Conservation (phyloP, 2,888 invertebrate genomes). For the Neoascia interrupta region DNA sequence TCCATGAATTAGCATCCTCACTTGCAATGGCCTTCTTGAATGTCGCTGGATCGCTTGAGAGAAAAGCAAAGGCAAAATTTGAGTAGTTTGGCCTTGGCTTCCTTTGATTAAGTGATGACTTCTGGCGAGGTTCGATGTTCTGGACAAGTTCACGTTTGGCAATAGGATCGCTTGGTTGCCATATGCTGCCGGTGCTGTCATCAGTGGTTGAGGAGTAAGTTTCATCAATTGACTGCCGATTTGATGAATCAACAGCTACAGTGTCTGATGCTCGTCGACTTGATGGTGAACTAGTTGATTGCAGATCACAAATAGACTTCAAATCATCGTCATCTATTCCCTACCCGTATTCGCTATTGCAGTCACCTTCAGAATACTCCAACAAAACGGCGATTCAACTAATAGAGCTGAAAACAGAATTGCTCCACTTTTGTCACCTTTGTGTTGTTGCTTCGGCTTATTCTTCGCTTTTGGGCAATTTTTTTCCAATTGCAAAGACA, state of each 20-base stretch:
- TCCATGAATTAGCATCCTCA: slow-evolving; percentile 34
- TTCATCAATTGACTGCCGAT: slow-evolving; percentile 9
- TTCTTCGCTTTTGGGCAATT: neutral
- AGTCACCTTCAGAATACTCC: slow-evolving; percentile 29
- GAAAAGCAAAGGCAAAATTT: slow-evolving; percentile 30
- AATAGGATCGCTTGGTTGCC: slow-evolving; percentile 5
- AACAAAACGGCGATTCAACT: slow-evolving; percentile 27
- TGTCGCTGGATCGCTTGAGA: slow-evolving; percentile 11
- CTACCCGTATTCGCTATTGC: slow-evolving; percentile 40
- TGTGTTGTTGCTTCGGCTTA: slow-evolving; percentile 16
- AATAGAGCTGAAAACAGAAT: slow-evolving; percentile 28
- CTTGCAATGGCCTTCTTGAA: slow-evolving; percentile 33
- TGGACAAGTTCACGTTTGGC: slow-evolving; percentile 1
- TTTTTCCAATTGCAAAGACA: too few species aligned
- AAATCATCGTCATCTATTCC: slow-evolving; percentile 6
- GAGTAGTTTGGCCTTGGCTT: slow-evolving; percentile 39
- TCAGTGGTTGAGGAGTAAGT: neutral
- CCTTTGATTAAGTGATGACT: slow-evolving; percentile 24
- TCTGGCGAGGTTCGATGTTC: slow-evolving; percentile 11
- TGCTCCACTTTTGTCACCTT: slow-evolving; percentile 12
- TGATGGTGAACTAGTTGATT: slow-evolving; percentile 10
- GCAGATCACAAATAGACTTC: neutral
- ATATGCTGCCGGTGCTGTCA: slow-evolving; percentile 11
- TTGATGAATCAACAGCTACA: too few species aligned
- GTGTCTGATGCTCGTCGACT: too few species aligned